Evolutionary conservation across 2,113 vertebrate genomes (phyloP).

Genomic region (Xiphophorus maculatus): DNA sequence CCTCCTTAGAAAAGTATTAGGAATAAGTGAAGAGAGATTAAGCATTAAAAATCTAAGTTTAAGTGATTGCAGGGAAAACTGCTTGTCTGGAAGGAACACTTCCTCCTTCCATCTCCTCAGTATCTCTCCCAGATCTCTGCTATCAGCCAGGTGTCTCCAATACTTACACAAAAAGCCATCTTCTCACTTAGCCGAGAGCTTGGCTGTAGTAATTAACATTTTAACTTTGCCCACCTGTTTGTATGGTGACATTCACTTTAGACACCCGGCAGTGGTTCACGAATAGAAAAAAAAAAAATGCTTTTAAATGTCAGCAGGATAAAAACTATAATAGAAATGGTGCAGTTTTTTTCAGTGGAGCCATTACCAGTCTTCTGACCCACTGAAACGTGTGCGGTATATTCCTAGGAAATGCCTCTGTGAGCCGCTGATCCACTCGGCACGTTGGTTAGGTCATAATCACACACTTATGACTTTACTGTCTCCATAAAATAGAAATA

Average conservation of each 20-base stretch:
- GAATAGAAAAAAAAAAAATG: constrained; percentile 33
- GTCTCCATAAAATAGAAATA: constrained; percentile 63
- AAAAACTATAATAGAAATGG: constrained; percentile 51
- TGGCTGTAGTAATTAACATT: constrained; percentile 60
- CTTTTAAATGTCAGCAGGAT: constrained; percentile 68
- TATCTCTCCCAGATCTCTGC: constrained; percentile 16
- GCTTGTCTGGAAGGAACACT: constrained; percentile 43
- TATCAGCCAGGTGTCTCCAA: neutral
- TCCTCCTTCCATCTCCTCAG: constrained; percentile 37
- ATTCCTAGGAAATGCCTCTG: constrained; percentile 52
- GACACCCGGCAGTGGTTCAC: constrained; percentile 20
- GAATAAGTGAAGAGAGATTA: constrained; percentile 10
- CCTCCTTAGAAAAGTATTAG: constrained; percentile 17
- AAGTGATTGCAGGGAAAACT: constrained; percentile 48
- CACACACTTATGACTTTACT: constrained; percentile 59
- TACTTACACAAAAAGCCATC: constrained; percentile 60
- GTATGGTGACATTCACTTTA: constrained; percentile 18
- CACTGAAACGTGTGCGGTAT: constrained; percentile 57
- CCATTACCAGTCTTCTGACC: constrained; percentile 62
- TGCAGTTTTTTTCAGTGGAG: constrained; percentile 50
- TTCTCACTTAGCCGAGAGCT: constrained; percentile 39
- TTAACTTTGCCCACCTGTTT: constrained; percentile 46
- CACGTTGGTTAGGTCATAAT: constrained; percentile 46
- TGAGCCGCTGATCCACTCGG: constrained; percentile 23
- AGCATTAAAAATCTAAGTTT: constrained; percentile 34